Base-by-base conservation (phyloP, 2,113 vertebrate genomes). In the Calypte anna region DNA sequence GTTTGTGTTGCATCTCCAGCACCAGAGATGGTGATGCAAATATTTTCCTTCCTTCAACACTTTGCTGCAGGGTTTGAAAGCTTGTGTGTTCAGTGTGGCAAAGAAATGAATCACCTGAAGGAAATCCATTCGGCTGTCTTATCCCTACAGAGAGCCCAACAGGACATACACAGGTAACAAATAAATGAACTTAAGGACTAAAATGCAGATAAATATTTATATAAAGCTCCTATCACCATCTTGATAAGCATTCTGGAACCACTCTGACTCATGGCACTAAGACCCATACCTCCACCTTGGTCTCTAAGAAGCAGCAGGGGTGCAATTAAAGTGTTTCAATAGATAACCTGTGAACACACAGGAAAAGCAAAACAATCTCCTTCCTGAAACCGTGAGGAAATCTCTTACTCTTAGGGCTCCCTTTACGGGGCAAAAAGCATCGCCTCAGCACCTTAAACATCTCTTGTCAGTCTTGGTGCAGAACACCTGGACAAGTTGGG, bases 131-230 rank as follows among this genome's bases (percentile, higher is more conserved):
- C 98, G 44, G 98, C 98, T 3, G 96, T 99, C 79, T 96, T 98
- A 61, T 98, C 99, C 20, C 98, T 99, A 92, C 98, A 98, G 96
- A 99, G 97, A 95, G 98, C 98, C 23, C 99, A 99, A 96, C 98
- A 98, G 92, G 99, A 99, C 75, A 99, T 99, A 87, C 98, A 99
- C 97, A 99, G 98, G 99, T 99, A 97, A 70, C 25, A 84, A 59
- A 57, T 33, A 68, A 75, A 4, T 82, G 5, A 36, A 82, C 73
- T 91, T 38, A 68, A 23, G n/a, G 21, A 14, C 57, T 69, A 69
- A 43, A 95, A 44, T 10, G 10, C 40, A 40, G 40, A 40, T 40
- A 40, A 12, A 40, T 40, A 40, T 40, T 40, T 40, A 40, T 40
- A 40, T 40, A 40, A 40, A 40, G 40, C 40, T 12, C 40, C 40